phyloP scores from a whole-genome alignment of 2,888 invertebrate species.

The Amphipyra berbera region DNA sequence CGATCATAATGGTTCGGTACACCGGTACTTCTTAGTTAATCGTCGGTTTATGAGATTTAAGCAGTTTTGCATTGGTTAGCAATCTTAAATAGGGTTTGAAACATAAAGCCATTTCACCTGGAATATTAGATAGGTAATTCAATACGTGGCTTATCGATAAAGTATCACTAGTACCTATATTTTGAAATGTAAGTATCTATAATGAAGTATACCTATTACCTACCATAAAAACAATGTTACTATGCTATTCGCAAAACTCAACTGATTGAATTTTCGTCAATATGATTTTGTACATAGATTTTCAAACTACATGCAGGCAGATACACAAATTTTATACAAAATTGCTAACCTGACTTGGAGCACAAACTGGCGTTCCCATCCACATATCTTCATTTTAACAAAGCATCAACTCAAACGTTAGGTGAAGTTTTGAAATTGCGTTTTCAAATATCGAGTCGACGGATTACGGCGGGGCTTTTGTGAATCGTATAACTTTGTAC shows the following conservation, averaged over 20 bases:
- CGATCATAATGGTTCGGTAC: conserved; percentile 12
- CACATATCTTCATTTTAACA: conserved; percentile 43
- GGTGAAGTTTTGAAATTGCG: conserved; percentile 50
- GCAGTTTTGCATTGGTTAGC: conserved; percentile 30
- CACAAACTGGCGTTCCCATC: conserved; percentile 21
- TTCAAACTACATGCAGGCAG: neutral
- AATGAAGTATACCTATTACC: too few relatives aligned
- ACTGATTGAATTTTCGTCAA: too few relatives aligned
- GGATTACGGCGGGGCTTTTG: conserved; percentile 40
- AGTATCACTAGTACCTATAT: neutral
- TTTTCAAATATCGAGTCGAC: conserved; percentile 49
- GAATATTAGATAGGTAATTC: conserved; percentile 30
- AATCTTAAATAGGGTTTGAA: conserved; percentile 32
- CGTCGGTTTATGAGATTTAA: conserved; percentile 37
- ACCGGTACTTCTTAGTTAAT: conserved; percentile 24
- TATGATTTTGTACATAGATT: neutral
- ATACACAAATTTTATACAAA: neutral
- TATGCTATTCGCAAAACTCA: too few relatives aligned
- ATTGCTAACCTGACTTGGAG: conserved; percentile 5
- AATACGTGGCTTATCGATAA: conserved; percentile 29
- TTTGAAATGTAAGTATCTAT: too few relatives aligned
- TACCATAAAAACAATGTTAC: too few relatives aligned
- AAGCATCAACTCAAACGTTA: conserved; percentile 47
- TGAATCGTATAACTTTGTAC: conserved; percentile 43
- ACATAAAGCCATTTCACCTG: conserved; percentile 27